Percentiles rank a stretch among this genome's conserved stretches.
phyloP scores from a whole-genome alignment of 2,888 invertebrate genomes.

The Cataglyphis livida region DNA sequence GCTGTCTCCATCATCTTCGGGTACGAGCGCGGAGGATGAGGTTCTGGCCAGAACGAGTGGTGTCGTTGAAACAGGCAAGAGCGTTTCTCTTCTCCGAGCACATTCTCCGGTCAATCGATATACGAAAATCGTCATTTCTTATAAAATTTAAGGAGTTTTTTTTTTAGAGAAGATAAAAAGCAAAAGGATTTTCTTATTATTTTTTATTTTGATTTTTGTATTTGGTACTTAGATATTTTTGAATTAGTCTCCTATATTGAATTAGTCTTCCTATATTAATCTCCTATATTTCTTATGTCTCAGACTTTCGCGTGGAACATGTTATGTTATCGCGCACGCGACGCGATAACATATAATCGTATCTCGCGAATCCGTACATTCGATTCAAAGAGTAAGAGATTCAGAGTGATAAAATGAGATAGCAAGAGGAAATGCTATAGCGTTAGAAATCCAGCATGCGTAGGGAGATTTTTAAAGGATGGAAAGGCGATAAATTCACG shows the following conservation, averaged over 20 bases:
- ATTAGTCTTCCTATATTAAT: neutral
- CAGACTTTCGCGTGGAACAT: neutral
- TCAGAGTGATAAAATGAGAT: neutral
- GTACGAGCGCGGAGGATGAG: slow-evolving; percentile 71
- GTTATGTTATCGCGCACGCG: slow-evolving; percentile 27
- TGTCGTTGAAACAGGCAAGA: slow-evolving; percentile 77
- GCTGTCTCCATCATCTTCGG: slow-evolving; percentile 69
- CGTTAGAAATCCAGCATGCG: neutral
- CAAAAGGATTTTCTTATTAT: neutral
- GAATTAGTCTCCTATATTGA: neutral
- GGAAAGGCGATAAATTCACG: neutral
- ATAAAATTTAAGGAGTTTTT: neutral
- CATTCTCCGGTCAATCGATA: neutral
- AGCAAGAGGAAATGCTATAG: neutral
- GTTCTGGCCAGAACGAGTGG: slow-evolving; percentile 74
- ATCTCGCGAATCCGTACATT: neutral
- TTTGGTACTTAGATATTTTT: neutral
- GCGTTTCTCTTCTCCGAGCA: neutral
- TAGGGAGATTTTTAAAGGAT: neutral
- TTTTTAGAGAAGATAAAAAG: neutral
- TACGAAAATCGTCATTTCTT: too few relatives aligned
- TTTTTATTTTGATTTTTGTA: neutral
- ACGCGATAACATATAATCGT: slow-evolving; percentile 25
- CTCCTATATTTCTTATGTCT: neutral
- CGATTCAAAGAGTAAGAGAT: neutral